These are phyloP conservation scores for Leptoclinus maculatus DNA, from an alignment of 2,797 vertebrate genomes.

Conservation along the genomic window DNA sequence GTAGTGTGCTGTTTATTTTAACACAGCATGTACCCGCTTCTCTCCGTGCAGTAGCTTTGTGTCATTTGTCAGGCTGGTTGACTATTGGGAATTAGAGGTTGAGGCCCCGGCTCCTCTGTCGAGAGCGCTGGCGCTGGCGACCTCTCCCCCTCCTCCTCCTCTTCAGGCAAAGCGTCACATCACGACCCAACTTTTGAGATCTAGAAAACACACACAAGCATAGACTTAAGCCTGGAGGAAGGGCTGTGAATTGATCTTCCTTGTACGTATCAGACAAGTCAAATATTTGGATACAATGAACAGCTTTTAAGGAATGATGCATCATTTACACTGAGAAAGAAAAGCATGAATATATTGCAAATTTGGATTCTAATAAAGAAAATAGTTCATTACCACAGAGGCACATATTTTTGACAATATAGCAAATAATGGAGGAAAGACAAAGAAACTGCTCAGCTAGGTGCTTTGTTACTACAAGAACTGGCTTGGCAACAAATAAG, in stretches of 20 bases:
- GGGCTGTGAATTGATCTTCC: neutral
- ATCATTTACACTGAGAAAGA: neutral
- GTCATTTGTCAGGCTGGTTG: slow-evolving; percentile 2
- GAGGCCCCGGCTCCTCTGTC: slow-evolving; percentile 45
- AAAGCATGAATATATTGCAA: neutral
- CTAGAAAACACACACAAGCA: slow-evolving; percentile 56
- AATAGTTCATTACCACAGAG: neutral
- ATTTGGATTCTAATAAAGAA: neutral
- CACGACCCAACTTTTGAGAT: slow-evolving; percentile 40
- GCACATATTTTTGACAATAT: neutral
- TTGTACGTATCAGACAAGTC: neutral
- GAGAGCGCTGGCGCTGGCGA: slow-evolving; percentile 27
- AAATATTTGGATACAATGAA: neutral
- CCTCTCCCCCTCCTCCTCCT: slow-evolving; percentile 27
- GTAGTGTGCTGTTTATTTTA: neutral
- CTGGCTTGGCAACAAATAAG: slow-evolving; percentile 43
- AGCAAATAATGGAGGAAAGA: slow-evolving; percentile 4
- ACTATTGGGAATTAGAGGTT: slow-evolving; percentile 38
- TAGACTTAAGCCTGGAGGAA: neutral
- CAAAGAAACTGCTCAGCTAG: neutral
- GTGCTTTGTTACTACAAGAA: slow-evolving; percentile 41
- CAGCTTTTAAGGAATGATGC: neutral
- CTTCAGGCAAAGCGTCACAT: slow-evolving; percentile 69
- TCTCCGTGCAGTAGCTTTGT: slow-evolving; percentile 32
- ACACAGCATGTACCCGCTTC: neutral